Evolutionary conservation across 2,888 invertebrate species (phyloP), one percentile per base, ranked within the genome.

Genomic region (Smittia aterrima): DNA sequence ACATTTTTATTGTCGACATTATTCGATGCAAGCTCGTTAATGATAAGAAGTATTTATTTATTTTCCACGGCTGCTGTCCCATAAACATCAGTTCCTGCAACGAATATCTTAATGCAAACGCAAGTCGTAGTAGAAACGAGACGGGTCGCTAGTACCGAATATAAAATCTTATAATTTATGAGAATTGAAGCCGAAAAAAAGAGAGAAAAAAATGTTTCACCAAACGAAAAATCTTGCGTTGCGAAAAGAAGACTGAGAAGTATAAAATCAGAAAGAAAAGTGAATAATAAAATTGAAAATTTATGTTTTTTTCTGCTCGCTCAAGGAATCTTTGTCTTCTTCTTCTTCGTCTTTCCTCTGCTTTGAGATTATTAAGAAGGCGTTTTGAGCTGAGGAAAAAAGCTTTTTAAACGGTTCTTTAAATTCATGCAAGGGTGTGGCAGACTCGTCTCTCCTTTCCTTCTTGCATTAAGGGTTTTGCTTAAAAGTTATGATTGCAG

Each of bases 91-190:
- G n/a, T n/a, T n/a, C 47, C 7, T 16, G 47, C 4, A 13, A 47
- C 16, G 47, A 7, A 4, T n/a, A n/a, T n/a, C 47, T 47, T 47
- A 47, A 13, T 47, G 3, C 38, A 7, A 38, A 38, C 11, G 38
- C 38, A 38, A 38, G 6, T 13, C 47, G 16, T 47, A 16, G 3
- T 4, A n/a, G 16, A n/a, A 47, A 47, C 4, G 47, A 47, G 47
- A 2, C 3, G 1, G 20, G 27, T 27, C 11, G 70, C 70, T 70
- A 70, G 70, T 70, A 40, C 7, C 53, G 70, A 25, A 47, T 53
- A 70, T 70, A 53, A 70, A 70, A 70, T 70, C 70, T 70, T 70
- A 70, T 70, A 70, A 70, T 70, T 70, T 70, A 70, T 70, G 70
- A 13, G 53, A 70, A 70, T 47, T 70, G 70, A 70, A 70, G 70